These are phyloP conservation scores for Rutilus rutilus DNA, from an alignment of 2,113 vertebrate genomes.

Conservation along the genomic window DNA sequence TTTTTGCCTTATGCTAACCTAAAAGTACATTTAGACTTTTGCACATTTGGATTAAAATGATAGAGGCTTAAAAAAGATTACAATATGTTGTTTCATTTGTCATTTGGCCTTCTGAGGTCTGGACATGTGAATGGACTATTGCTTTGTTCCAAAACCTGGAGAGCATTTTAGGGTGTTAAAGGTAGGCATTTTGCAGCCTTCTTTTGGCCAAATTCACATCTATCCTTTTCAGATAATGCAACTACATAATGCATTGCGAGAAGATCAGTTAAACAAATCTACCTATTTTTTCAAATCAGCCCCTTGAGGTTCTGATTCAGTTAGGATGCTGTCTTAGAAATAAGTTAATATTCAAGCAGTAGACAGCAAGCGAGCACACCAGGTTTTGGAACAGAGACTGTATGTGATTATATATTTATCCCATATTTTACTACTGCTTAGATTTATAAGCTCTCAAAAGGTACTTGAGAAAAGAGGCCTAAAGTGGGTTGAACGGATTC, in stretches of 20 bases:
- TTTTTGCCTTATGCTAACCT: slow-evolving; percentile 22
- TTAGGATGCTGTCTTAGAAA: neutral
- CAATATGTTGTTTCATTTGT: neutral
- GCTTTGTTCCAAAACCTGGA: neutral
- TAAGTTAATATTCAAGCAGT: neutral
- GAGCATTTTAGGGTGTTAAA: neutral
- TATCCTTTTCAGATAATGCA: neutral
- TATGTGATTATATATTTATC: slow-evolving; percentile 10
- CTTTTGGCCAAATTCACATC: neutral
- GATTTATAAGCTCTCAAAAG: slow-evolving; percentile 14
- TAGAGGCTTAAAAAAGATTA: neutral
- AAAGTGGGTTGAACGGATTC: slow-evolving; percentile 21
- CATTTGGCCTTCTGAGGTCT: neutral
- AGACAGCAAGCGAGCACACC: neutral
- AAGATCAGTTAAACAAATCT: neutral
- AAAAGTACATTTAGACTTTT: neutral
- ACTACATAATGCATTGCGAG: too few species aligned
- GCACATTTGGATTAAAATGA: neutral
- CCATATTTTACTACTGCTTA: slow-evolving; percentile 26
- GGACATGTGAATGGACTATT: neutral
- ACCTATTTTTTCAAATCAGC: neutral
- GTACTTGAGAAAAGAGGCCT: slow-evolving; percentile 22
- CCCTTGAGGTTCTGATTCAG: neutral
- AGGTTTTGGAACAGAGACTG: slow-evolving; percentile 25
- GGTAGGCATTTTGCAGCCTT: neutral